These are phyloP conservation scores for Trichopria drosophilae DNA, from an alignment of 2,888 invertebrate genomes.

Conservation along the genomic window DNA sequence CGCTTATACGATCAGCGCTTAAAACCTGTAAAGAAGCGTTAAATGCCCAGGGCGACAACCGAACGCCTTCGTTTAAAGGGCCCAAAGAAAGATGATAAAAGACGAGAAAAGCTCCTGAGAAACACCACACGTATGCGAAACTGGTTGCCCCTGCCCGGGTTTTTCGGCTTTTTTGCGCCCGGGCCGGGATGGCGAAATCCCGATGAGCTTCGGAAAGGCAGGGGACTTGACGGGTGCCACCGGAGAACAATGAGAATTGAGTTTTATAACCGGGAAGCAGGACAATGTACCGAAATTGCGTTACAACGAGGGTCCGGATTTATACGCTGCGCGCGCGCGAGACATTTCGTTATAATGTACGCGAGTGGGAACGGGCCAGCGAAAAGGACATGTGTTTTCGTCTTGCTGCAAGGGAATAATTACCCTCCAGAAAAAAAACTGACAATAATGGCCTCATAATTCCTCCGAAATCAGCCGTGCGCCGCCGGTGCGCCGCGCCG, in stretches of 20 bases:
- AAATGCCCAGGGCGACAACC: no score
- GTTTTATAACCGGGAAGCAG: slow-evolving; percentile 49
- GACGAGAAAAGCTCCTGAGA: no score
- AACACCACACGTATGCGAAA: no score
- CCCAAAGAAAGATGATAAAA: no score
- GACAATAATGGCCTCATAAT: slow-evolving; percentile 40
- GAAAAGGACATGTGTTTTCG: slow-evolving; percentile 58
- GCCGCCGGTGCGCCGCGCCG: slow-evolving; percentile 10
- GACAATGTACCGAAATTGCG: slow-evolving; percentile 52
- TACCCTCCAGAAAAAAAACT: slow-evolving; percentile 38
- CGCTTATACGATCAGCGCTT: no score
- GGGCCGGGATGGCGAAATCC: no score
- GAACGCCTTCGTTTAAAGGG: no score
- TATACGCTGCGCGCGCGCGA: no score
- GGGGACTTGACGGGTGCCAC: no score
- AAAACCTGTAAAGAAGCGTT: no score
- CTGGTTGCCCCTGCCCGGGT: no score
- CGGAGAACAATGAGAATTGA: slow-evolving; percentile 49
- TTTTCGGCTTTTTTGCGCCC: no score
- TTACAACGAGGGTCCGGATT: slow-evolving; percentile 52
- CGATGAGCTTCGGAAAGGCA: not conserved
- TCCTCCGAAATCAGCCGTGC: slow-evolving; percentile 17
- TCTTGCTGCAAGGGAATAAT: slow-evolving; percentile 46
- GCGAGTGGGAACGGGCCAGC: slow-evolving; percentile 48
- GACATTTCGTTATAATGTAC: slow-evolving; percentile 28